Conservation (phyloP, 2,113 vertebrate genomes). For the Urocynchramus pylzowi region DNA sequence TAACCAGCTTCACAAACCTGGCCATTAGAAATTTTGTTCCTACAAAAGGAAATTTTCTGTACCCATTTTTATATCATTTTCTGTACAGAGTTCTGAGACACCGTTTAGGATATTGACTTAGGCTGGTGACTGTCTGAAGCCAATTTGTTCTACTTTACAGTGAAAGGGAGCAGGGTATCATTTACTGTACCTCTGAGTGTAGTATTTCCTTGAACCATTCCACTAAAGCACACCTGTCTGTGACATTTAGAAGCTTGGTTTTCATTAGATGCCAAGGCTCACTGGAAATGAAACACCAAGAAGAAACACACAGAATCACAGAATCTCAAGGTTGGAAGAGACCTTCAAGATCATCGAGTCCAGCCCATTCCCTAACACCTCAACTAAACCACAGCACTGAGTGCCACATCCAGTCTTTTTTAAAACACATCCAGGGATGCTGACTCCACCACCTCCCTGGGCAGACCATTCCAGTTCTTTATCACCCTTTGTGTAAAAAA, state of each 20-base stretch:
- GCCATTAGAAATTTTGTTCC: background rate
- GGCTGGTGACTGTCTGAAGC: background rate
- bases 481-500: too few relatives aligned
- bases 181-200: background rate
- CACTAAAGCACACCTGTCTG: background rate
- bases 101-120: background rate
- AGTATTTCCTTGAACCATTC: background rate
- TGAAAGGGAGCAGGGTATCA: background rate
- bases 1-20: background rate
- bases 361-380: too few relatives aligned
- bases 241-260: background rate
- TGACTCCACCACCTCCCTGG: too few relatives aligned
- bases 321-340: too few relatives aligned
- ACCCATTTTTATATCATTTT: background rate
- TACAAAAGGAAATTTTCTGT: background rate
- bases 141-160: background rate
- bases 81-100: background rate
- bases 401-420: too few relatives aligned
- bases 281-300: background rate
- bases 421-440: too few relatives aligned
- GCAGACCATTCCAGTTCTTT: too few relatives aligned
- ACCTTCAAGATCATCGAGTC: too few relatives aligned
- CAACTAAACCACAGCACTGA: too few relatives aligned
- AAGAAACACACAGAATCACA: too few relatives aligned
- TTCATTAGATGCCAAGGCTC: background rate